These are phyloP conservation scores for Phengaris arion DNA, from an alignment of 2,888 invertebrate genomes.

Conservation along the genomic window DNA sequence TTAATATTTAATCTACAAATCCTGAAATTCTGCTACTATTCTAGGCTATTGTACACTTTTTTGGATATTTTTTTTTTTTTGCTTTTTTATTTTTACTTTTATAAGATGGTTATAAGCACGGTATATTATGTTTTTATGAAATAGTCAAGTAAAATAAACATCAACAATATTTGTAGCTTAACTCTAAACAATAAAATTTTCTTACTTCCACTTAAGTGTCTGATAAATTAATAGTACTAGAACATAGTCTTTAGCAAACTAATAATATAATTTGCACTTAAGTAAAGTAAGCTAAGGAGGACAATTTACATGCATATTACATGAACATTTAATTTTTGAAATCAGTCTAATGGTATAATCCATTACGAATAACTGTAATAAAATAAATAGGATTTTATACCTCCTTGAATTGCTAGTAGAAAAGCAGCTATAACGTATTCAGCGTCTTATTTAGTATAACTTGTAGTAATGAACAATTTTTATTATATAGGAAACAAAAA, in stretches of 20 bases:
- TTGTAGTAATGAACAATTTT: background rate
- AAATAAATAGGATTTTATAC: background rate
- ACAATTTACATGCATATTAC: background rate
- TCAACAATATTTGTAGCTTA: background rate
- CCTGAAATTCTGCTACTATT: background rate
- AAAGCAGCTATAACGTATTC: background rate
- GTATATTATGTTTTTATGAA: background rate
- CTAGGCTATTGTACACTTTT: background rate
- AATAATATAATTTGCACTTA: background rate
- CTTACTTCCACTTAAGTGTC: background rate
- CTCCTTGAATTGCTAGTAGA: background rate
- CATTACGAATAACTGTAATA: background rate
- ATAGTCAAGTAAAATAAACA: background rate
- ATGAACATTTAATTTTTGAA: background rate
- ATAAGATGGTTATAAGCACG: background rate
- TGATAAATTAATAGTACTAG: background rate
- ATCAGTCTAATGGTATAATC: background rate
- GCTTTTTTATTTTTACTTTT: background rate
- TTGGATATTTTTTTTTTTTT: constrained; percentile 8
- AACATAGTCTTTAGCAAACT: background rate
- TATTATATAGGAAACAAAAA: background rate
- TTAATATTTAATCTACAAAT: background rate
- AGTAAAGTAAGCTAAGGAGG: background rate
- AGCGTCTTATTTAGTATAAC: background rate
- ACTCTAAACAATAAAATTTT: background rate